A percentile compares a stretch with the other conserved stretches of the same genome.
phyloP scores from a whole-genome alignment of 2,888 invertebrate genomes.

The Cryptops parisi region DNA sequence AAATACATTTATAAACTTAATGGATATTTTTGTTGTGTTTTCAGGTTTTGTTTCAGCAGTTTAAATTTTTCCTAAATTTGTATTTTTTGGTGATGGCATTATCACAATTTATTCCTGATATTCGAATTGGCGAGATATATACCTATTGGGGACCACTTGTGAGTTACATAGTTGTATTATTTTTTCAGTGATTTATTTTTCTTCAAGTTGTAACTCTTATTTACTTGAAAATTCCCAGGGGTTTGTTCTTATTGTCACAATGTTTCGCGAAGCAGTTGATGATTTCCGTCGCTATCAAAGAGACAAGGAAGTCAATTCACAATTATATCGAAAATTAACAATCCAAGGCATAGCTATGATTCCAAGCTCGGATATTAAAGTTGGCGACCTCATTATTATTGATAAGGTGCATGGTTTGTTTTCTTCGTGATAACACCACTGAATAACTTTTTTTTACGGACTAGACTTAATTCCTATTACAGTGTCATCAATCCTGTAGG shows the following conservation, averaged over 20 bases:
- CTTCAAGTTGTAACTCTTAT: neutral
- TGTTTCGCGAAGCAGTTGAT: constrained; percentile 92
- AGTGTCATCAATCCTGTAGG: too few species aligned
- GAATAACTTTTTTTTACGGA: too few species aligned
- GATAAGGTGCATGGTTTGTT: constrained; percentile 45
- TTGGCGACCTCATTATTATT: constrained; percentile 60
- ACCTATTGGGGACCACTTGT: constrained; percentile 98
- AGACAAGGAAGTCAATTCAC: constrained; percentile 92
- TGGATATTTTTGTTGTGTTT: constrained; percentile 20
- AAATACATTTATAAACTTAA: neutral
- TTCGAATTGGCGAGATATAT: constrained; percentile 91
- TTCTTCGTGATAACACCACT: neutral
- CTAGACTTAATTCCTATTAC: too few species aligned
- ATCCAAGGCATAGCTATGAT: constrained; percentile 42
- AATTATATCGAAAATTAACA: constrained; percentile 74
- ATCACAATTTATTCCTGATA: constrained; percentile 94
- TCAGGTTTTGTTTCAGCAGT: constrained; percentile 92
- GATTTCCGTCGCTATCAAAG: constrained; percentile 82
- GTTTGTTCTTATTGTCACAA: constrained; percentile 89
- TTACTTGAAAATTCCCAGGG: constrained; percentile 37
- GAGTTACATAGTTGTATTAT: constrained; percentile 28
- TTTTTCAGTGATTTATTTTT: neutral
- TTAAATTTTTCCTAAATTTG: constrained; percentile 95
- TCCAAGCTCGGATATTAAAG: constrained; percentile 69
- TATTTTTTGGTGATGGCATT: constrained; percentile 97